Conservation (phyloP, 2,888 invertebrate genomes). For the Scaptomyza reducta region DNA sequence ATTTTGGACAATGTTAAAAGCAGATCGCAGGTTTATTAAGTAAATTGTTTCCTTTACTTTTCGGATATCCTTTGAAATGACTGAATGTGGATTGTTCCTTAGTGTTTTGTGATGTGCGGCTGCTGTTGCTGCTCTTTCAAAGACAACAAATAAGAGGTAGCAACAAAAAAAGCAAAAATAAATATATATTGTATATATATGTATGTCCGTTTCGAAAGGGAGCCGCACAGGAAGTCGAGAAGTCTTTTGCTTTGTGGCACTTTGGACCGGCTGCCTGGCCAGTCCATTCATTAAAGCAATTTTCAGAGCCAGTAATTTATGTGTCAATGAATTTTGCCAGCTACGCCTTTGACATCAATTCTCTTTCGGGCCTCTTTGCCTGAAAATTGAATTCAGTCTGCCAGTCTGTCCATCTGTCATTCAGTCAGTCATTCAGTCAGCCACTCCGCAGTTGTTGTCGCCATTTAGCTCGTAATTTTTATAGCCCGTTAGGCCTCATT, state of each 20-base stretch:
- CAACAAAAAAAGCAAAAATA: too few relatives aligned
- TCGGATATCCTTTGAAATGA: constrained; percentile 58
- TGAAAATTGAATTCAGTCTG: constrained; percentile 53
- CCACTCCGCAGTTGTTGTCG: constrained; percentile 52
- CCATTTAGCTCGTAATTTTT: constrained; percentile 64
- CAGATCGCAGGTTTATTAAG: constrained; percentile 60
- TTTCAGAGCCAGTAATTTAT: constrained; percentile 59
- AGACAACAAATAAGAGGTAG: constrained; percentile 34
- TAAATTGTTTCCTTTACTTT: constrained; percentile 72
- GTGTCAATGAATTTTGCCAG: constrained; percentile 58
- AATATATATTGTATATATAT: neutral
- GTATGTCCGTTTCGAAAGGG: neutral
- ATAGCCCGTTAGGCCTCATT: constrained; percentile 65
- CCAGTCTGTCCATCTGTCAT: constrained; percentile 13
- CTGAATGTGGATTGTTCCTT: constrained; percentile 37
- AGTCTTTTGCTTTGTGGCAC: constrained; percentile 23
- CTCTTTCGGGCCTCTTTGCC: constrained; percentile 21
- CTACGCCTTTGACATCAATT: constrained; percentile 64
- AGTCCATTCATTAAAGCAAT: constrained; percentile 55
- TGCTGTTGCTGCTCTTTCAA: constrained; percentile 7
- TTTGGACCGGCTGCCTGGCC: neutral
- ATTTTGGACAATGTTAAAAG: constrained; percentile 39
- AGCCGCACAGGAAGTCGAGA: constrained; percentile 43
- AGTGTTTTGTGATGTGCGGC: constrained; percentile 47
- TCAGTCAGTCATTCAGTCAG: constrained; percentile 25